These are phyloP conservation scores for Nysson spinosus DNA, from an alignment of 2,888 invertebrate genomes.

Conservation along the genomic window DNA sequence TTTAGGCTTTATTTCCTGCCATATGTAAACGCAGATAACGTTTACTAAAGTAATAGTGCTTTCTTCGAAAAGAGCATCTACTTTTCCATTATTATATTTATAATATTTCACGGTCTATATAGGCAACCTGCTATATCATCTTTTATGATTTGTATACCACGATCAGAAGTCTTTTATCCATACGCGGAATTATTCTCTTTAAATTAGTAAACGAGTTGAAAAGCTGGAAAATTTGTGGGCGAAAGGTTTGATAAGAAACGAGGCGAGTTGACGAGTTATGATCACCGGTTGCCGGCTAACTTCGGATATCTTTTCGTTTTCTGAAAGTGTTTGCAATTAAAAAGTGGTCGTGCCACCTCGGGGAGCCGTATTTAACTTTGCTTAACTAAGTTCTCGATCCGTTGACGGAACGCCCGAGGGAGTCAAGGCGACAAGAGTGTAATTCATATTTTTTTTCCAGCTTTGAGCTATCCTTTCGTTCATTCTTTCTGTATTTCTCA, in stretches of 20 bases:
- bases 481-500: slow-evolving; percentile 7
- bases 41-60: too few relatives aligned
- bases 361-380: slow-evolving; percentile 76
- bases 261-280: not conserved
- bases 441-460: slow-evolving; percentile 62
- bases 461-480: slow-evolving; percentile 13
- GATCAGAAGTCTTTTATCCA: too few relatives aligned
- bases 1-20: too few relatives aligned
- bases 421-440: slow-evolving; percentile 63
- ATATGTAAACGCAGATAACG: too few relatives aligned
- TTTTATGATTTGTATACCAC: too few relatives aligned
- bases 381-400: slow-evolving; percentile 75
- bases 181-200: not conserved
- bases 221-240: too few relatives aligned
- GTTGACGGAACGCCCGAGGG: slow-evolving; percentile 74
- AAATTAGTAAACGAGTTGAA: too few relatives aligned
- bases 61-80: too few relatives aligned
- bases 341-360: slow-evolving; percentile 72
- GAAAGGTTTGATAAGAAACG: not conserved
- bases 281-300: slow-evolving; percentile 21
- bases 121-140: too few relatives aligned
- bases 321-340: slow-evolving; percentile 75
- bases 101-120: too few relatives aligned
- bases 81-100: too few relatives aligned
- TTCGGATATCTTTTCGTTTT: slow-evolving; percentile 62